Evolutionary conservation across 2,113 vertebrate genomes (phyloP), one percentile per base, ranked within the genome.

Genomic region (Sclerurus mexicanus): DNA sequence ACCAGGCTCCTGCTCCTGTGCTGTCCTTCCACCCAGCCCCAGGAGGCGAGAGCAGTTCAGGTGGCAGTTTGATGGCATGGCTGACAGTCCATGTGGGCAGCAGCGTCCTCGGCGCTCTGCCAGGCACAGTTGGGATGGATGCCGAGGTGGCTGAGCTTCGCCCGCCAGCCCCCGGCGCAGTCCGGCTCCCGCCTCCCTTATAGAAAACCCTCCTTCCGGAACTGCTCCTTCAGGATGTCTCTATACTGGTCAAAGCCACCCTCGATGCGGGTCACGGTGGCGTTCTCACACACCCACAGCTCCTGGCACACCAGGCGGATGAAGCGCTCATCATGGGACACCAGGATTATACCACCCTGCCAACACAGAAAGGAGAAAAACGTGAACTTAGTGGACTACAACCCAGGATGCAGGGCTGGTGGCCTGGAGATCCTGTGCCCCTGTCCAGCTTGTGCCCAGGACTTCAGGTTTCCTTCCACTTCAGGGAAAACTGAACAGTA

Each of bases 181-280:
- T 86, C 85, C 63, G 6, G 83, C 68, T 90, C 95, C 77, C 14
- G 53, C 31, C 90, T 77, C 74, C 52, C 90, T 99, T 99, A 99
- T 98, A 99, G 98, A 96, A 99, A 99, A 42, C 99, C 99, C 90
- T 99, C 99, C 79, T 98, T 99, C 83, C 88, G 98, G 97, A 99
- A 99, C 98, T 99, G 99, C 97, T 99, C 99, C 82, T 99, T 98
- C 93, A 99, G 98, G 97, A 99, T 99, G 97, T 99, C 98, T 19
- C 99, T 98, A 97, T 99, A 99, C 96, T 99, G 99, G 73, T 99
- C 99, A 10, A 99, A 99, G 67, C 99, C 99, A 1, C 99, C 99
- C 19, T 99, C 99, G 4, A 99, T 97, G 27, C 99, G 98, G 8
- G 96, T 97, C 24, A 99, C 98, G 0, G 98, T 97, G 4, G 98